Conservation (phyloP, 2,797 vertebrate species). For the Alauda arvensis region DNA sequence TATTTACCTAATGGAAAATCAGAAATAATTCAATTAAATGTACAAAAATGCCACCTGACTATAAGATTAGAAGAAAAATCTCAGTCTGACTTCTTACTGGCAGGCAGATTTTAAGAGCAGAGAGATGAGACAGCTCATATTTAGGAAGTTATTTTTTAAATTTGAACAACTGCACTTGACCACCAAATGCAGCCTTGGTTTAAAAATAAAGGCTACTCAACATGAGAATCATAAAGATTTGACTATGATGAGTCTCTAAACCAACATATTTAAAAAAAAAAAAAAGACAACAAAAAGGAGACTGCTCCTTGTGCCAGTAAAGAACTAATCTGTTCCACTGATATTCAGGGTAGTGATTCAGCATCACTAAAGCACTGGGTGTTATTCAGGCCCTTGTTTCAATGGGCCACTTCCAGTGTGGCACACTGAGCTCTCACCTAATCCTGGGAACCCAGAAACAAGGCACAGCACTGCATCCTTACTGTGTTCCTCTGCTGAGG, state of each 20-base stretch:
- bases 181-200: background rate
- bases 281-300: background rate
- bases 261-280: background rate
- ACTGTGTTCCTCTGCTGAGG: background rate
- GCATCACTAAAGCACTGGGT: background rate
- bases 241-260: background rate
- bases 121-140: background rate
- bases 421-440: background rate
- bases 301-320: background rate
- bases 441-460: background rate
- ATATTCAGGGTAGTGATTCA: background rate
- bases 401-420: background rate
- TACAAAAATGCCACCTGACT: background rate
- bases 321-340: background rate
- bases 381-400: background rate
- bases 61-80: background rate
- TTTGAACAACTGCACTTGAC: background rate
- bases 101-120: background rate
- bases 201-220: background rate
- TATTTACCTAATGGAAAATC: background rate
- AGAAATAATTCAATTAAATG: background rate
- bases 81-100: background rate
- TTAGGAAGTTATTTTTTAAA: background rate
- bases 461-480: background rate
- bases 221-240: background rate